phyloP scores from a whole-genome alignment of 2,797 vertebrate species.

The Gymnodraco acuticeps region DNA sequence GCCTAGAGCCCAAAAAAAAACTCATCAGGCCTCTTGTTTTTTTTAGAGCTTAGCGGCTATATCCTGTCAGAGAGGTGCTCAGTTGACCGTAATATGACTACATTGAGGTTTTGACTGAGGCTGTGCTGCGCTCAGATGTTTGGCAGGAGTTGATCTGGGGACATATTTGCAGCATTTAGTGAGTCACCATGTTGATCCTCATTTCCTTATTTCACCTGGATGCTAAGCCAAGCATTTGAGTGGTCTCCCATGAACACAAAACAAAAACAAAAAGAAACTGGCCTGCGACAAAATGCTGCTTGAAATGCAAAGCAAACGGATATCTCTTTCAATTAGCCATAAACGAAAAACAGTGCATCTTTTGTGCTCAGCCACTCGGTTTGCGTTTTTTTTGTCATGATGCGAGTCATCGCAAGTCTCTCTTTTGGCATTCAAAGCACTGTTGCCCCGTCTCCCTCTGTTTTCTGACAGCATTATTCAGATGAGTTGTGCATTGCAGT shows the following conservation, averaged over 20 bases:
- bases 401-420: slow-evolving; percentile 57
- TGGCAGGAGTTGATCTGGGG: slow-evolving; percentile 51
- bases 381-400: neutral
- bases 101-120: slow-evolving; percentile 21
- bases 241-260: slow-evolving; percentile 47
- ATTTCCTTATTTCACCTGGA: slow-evolving; percentile 70
- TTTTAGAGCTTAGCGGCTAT: slow-evolving; percentile 56
- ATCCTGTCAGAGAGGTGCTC: slow-evolving; percentile 64
- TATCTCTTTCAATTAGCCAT: slow-evolving; percentile 53
- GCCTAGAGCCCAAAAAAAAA: slow-evolving; percentile 37
- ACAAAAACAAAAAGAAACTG: slow-evolving; percentile 38
- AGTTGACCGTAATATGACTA: slow-evolving; percentile 47
- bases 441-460: slow-evolving; percentile 34
- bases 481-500: slow-evolving; percentile 79
- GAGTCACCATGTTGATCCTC: slow-evolving; percentile 69
- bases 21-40: slow-evolving; percentile 47
- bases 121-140: slow-evolving; percentile 40
- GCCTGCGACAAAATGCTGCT: slow-evolving; percentile 33
- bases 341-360: slow-evolving; percentile 52
- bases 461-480: slow-evolving; percentile 77
- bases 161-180: slow-evolving; percentile 58
- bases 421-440: slow-evolving; percentile 48
- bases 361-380: slow-evolving; percentile 33
- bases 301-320: slow-evolving; percentile 63
- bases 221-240: slow-evolving; percentile 46